Conservation (phyloP, 92 coral and sea anemone species). For the Porites evermanni region DNA sequence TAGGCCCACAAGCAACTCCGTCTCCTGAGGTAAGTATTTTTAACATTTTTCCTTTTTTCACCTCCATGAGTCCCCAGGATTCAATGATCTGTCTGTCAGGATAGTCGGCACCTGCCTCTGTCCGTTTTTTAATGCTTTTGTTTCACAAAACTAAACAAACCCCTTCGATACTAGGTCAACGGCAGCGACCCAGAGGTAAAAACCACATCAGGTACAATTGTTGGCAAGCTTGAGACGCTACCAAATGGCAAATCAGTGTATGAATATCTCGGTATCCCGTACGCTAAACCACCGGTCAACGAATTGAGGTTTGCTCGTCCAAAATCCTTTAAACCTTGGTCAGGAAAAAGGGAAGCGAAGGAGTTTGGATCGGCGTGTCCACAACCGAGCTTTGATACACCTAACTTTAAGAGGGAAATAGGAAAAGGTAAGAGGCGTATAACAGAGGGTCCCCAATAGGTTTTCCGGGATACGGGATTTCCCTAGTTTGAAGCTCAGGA, state of each 20-base stretch:
- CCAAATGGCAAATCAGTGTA: too few species aligned
- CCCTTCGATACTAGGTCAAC: background rate
- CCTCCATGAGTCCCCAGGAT: too few species aligned
- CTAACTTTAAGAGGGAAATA: slow-evolving; percentile 1
- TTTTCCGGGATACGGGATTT: too few species aligned
- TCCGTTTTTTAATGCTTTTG: background rate
- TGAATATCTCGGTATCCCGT: slow-evolving; percentile 11
- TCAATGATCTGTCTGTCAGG: too few species aligned
- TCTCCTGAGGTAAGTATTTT: too few species aligned
- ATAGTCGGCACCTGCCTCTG: too few species aligned
- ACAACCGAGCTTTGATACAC: background rate
- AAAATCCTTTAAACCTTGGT: slow-evolving; percentile 5
- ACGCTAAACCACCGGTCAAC: slow-evolving; percentile 26
- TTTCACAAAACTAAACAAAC: background rate
- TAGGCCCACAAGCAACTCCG: too few species aligned
- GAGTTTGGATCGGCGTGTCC: slow-evolving; percentile 15
- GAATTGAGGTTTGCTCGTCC: slow-evolving; percentile 45
- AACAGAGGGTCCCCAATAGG: too few species aligned
- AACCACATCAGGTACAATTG: slow-evolving; percentile 5
- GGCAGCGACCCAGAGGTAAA: background rate
- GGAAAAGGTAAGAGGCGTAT: slow-evolving; percentile 2
- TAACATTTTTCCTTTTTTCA: too few species aligned
- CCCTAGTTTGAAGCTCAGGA: too few species aligned
- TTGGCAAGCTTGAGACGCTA: background rate
- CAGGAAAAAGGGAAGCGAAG: slow-evolving; percentile 1